Percentiles rank a stretch among this genome's conserved stretches.
phyloP scores from a whole-genome alignment of 2,888 invertebrate species.

The Portevinia maculata region DNA sequence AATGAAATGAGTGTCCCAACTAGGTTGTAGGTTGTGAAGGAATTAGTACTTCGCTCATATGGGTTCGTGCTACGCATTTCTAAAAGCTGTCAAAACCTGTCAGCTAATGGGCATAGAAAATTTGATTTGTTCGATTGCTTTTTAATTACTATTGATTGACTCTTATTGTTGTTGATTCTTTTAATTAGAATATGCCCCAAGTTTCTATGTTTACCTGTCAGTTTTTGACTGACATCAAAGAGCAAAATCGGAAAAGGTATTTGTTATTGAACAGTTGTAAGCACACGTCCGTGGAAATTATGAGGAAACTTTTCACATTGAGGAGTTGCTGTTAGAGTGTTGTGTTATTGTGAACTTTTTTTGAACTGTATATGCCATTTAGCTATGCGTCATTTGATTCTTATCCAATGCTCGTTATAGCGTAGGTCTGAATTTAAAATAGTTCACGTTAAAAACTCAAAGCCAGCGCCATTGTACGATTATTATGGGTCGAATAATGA shows the following conservation, averaged over 20 bases:
- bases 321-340: conserved; percentile 1
- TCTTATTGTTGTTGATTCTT: conserved; percentile 47
- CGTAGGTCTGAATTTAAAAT: too few relatives aligned
- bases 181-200: conserved; percentile 23
- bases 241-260: not conserved
- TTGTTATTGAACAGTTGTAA: not conserved
- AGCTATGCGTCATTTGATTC: too few relatives aligned
- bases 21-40: not conserved
- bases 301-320: too few relatives aligned
- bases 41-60: conserved; percentile 32
- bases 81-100: conserved; percentile 39
- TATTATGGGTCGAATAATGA: too few relatives aligned
- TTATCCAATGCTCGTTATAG: too few relatives aligned
- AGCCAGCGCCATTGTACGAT: too few relatives aligned
- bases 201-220: conserved; percentile 27
- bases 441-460: too few relatives aligned
- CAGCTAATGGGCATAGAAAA: conserved; percentile 11
- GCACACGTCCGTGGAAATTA: not conserved
- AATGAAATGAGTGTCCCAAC: not conserved
- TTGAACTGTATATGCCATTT: too few relatives aligned
- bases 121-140: conserved; percentile 1
- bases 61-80: not conserved
- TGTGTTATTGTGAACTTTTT: too few relatives aligned
- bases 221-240: conserved; percentile 27
- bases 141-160: conserved; percentile 34